Evolutionary conservation across 2,113 vertebrate genomes (phyloP).

Genomic region (Oncorhynchus tshawytscha): DNA sequence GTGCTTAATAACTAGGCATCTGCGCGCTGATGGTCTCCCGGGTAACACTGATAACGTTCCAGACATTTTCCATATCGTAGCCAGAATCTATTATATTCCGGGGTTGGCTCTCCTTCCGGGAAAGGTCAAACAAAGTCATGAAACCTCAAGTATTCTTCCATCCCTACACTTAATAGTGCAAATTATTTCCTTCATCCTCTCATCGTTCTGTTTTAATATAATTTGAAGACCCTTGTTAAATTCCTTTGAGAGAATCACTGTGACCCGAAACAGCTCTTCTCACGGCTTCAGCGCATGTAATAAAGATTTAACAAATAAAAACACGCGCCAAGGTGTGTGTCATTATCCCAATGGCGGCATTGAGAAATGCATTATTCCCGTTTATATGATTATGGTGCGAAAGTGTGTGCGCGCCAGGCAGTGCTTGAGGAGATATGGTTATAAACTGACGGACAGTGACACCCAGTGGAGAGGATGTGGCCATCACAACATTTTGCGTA

Average conservation of each 20-base stretch:
- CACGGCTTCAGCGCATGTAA: conserved; percentile 13
- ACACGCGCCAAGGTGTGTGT: conserved; percentile 30
- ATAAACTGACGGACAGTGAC: conserved; percentile 50
- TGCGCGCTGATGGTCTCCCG: conserved; percentile 90
- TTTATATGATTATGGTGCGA: conserved; percentile 39
- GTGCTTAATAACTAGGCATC: conserved; percentile 87
- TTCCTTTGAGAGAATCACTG: conserved; percentile 38
- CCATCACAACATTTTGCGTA: background rate
- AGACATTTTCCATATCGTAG: conserved; percentile 94
- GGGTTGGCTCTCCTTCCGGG: conserved; percentile 93
- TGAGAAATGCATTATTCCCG: conserved; percentile 12
- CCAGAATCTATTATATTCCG: conserved; percentile 91
- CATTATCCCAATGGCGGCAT: conserved; percentile 13
- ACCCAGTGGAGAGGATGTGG: conserved; percentile 46
- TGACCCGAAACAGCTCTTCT: conserved; percentile 7
- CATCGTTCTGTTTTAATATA: conserved; percentile 69
- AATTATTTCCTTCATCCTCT: conserved; percentile 73
- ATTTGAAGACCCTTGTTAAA: conserved; percentile 64
- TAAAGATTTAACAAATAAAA: conserved; percentile 35
- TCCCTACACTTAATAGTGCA: conserved; percentile 47
- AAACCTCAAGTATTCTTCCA: conserved; percentile 71
- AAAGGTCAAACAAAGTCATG: conserved; percentile 97
- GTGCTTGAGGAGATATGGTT: background rate
- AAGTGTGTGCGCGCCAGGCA: conserved; percentile 16
- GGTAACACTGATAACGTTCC: conserved; percentile 89